Percentiles rank a stretch among this genome's conserved stretches.
phyloP scores from a whole-genome alignment of 2,888 invertebrate genomes.

The Mellilla xanthometata region DNA sequence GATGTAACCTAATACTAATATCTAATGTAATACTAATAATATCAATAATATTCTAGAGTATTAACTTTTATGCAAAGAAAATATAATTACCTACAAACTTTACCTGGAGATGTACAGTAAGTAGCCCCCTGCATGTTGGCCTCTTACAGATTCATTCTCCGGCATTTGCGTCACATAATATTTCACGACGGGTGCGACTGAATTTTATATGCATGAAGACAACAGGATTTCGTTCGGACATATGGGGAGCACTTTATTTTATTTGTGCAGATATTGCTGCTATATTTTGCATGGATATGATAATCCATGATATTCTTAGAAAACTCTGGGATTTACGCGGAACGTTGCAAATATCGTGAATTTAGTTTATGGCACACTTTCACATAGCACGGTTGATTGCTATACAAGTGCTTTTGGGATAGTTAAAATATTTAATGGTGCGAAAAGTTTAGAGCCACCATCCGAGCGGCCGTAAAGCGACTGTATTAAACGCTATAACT shows the following conservation, averaged over 20 bases:
- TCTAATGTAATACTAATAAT: too few species aligned
- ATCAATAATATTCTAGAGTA: too few species aligned
- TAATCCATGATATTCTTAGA: constrained; percentile 11
- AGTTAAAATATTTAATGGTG: constrained; percentile 52
- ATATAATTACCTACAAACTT: neutral
- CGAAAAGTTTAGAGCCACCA: constrained; percentile 50
- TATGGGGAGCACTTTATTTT: constrained; percentile 50
- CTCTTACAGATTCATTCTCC: constrained; percentile 61
- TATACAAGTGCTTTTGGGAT: constrained; percentile 40
- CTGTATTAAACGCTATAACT: constrained; percentile 65
- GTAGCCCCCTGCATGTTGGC: constrained; percentile 41
- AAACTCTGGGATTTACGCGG: neutral
- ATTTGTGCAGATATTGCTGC: constrained; percentile 35
- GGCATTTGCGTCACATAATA: constrained; percentile 69
- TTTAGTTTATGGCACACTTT: constrained; percentile 16
- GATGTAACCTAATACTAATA: too few species aligned
- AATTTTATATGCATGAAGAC: constrained; percentile 71
- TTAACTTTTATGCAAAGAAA: too few species aligned
- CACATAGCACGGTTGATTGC: constrained; percentile 32
- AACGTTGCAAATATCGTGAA: constrained; percentile 4
- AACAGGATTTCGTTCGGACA: constrained; percentile 62
- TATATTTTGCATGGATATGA: constrained; percentile 18
- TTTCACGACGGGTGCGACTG: constrained; percentile 59
- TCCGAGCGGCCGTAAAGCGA: constrained; percentile 54
- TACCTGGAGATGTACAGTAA: neutral